These are phyloP conservation scores for Eretmochelys imbricata DNA, from an alignment of 2,113 vertebrate species.

Conservation along the genomic window DNA sequence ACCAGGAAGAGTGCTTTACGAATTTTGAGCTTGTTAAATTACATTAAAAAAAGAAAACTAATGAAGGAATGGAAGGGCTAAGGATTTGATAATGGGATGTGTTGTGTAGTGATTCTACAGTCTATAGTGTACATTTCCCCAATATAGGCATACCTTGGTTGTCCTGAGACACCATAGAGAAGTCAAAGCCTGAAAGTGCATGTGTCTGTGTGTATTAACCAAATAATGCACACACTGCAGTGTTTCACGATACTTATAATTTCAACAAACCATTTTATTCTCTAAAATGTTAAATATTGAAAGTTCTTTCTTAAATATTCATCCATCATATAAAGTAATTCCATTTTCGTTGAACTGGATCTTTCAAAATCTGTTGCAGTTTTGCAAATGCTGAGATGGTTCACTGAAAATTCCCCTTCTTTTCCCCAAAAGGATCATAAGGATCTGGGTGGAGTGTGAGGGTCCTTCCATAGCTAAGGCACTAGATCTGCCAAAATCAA, in stretches of 20 bases:
- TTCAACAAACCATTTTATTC: neutral
- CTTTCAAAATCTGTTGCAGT: neutral
- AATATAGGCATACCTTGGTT: neutral
- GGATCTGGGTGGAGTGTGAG: neutral
- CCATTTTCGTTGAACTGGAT: neutral
- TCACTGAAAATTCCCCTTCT: neutral
- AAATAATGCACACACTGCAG: rapidly evolving
- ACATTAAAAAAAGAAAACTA: neutral
- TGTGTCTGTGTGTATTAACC: neutral
- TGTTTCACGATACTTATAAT: neutral
- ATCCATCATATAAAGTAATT: neutral
- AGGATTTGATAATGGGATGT: neutral
- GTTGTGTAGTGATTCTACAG: rapidly evolving
- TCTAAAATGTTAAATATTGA: neutral
- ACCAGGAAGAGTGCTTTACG: rapidly evolving
- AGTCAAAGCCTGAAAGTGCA: rapidly evolving
- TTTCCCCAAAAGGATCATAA: neutral
- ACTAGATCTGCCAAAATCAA: neutral
- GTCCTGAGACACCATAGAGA: no score
- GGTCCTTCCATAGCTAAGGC: neutral
- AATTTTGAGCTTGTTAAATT: neutral
- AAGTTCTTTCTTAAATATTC: neutral
- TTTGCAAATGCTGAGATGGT: neutral
- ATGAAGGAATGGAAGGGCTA: neutral
- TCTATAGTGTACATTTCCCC: neutral